Conservation (phyloP, 2,113 vertebrate genomes). For the Protobothrops mucrosquamatus region DNA sequence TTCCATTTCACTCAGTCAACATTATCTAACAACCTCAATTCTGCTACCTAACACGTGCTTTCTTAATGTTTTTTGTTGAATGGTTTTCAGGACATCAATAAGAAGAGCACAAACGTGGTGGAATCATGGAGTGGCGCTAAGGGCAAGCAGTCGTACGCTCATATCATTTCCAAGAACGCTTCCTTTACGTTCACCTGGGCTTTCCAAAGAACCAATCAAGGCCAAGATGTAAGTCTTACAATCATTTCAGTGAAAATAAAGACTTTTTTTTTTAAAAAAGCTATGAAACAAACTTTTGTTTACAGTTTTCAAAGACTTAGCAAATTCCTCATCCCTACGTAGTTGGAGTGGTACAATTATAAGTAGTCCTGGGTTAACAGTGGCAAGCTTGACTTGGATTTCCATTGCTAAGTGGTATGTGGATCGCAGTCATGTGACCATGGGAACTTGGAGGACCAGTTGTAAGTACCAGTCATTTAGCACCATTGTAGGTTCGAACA, state of each 20-base stretch:
- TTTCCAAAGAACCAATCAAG: constrained; percentile 92
- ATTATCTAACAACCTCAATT: not conserved
- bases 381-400: too few species aligned
- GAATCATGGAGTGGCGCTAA: constrained; percentile 92
- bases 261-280: not conserved
- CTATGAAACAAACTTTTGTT: not conserved
- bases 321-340: not conserved
- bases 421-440: too few species aligned
- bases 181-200: constrained; percentile 95
- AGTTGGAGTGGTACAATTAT: not conserved
- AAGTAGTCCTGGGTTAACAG: too few species aligned
- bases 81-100: constrained; percentile 85
- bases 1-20: not conserved
- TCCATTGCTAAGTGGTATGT: too few species aligned
- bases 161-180: constrained; percentile 88
- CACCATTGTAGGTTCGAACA: too few species aligned
- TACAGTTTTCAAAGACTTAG: not conserved
- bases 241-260: not conserved
- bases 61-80: not conserved
- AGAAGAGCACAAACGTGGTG: constrained; percentile 90
- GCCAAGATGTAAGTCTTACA: constrained; percentile 82
- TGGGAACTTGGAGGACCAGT: too few species aligned
- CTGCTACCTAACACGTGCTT: accelerated
- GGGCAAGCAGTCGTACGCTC: constrained; percentile 87
- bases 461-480: too few species aligned